Percentiles rank a stretch among this genome's conserved stretches.
Conservation (phyloP, 2,113 vertebrate genomes). For the Nycticorax nycticorax region DNA sequence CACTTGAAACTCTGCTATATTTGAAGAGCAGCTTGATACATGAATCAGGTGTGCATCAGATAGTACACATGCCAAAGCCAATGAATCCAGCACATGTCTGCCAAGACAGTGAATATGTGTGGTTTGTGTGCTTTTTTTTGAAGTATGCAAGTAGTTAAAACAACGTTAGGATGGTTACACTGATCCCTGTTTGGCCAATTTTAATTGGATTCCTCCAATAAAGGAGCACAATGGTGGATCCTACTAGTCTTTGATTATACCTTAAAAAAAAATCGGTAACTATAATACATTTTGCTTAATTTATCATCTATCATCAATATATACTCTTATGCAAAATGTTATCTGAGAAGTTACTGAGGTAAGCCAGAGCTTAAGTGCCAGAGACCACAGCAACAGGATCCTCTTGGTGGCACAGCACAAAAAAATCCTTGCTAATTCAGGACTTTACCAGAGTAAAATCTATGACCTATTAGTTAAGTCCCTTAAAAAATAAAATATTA, state of each 20-base stretch:
- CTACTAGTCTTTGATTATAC: neutral
- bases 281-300: neutral
- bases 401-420: neutral
- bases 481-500: neutral
- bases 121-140: neutral
- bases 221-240: neutral
- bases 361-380: neutral
- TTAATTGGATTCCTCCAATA: neutral
- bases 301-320: neutral
- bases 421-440: neutral
- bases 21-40: neutral
- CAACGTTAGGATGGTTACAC: neutral
- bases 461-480: neutral
- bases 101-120: neutral
- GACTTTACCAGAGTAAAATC: neutral
- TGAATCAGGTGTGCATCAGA: neutral
- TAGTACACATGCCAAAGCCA: neutral
- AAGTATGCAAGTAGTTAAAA: neutral
- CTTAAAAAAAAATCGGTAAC: neutral
- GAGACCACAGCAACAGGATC: neutral
- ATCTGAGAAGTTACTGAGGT: neutral
- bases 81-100: neutral
- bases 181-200: neutral
- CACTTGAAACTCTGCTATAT: slow-evolving; percentile 5
- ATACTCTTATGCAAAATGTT: neutral